Evolutionary conservation across 2,113 vertebrate species (phyloP), one percentile per base, ranked within the genome.

Genomic region (Heterotis niloticus): DNA sequence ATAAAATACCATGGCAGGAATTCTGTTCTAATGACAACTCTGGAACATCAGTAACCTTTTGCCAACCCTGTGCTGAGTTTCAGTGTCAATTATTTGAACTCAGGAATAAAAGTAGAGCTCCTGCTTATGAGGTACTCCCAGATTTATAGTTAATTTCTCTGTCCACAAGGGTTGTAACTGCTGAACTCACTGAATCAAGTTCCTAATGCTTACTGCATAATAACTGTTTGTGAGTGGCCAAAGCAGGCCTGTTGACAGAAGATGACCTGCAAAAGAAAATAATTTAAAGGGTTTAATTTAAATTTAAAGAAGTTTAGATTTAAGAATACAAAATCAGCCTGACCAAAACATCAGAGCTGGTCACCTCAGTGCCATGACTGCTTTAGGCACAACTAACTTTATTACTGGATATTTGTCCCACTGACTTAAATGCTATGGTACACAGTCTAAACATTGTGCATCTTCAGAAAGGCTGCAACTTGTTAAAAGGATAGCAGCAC

Each of bases 351-450:
- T 11, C 44, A 17, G n/a, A 16, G 52, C n/a, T 5, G 12, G 52
- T 23, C 68, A 26, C n/a, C 57, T 59, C 20, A n/a, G 44, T 28
- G 26, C 56, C 28, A n/a, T 11, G 56, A 54, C 23, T 20, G 17
- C 26, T 14, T 75, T 57, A 62, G n/a, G 26, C 73, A 60, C 14
- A 62, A 16, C 17, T 29, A 29, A 12, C 56, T 10, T 75, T 60
- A 75, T 75, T 62, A 75, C 54, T n/a, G 28, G 73, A 10, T 57
- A 62, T 75, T 60, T 24, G 56, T 75, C 57, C 54, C 73, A 7
- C 14, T 75, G 73, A 75, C 54, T 62, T 75, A 75, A 54, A 75
- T 16, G 73, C 73, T 75, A 54, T 29, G 71, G 23, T 26, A 52
- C 71, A 57, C 71, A 73, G n/a, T 75, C n/a, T n/a, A 73, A 73